These are phyloP conservation scores for Eretmocerus hayati DNA, from an alignment of 2,888 invertebrate species.

Conservation along the genomic window DNA sequence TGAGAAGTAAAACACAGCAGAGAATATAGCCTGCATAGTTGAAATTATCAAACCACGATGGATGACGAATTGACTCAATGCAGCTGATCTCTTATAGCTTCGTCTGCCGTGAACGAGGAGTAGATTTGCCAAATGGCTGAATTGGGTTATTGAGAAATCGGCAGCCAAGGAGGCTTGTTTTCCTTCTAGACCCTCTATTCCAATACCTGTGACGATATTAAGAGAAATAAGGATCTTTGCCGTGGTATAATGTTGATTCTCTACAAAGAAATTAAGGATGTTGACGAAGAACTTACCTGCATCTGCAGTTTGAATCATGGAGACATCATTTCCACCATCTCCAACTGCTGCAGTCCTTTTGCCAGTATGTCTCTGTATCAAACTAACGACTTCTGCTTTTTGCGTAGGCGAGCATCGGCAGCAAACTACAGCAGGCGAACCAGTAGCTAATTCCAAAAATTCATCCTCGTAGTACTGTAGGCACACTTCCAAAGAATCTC, in stretches of 20 bases:
- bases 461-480: constrained; percentile 66
- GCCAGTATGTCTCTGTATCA: constrained; percentile 59
- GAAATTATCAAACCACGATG: constrained; percentile 97
- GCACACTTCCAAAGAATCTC: constrained; percentile 64
- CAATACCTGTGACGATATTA: constrained; percentile 55
- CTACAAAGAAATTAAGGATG: not conserved
- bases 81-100: constrained; percentile 92
- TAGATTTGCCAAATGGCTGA: constrained; percentile 74
- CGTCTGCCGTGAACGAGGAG: constrained; percentile 88
- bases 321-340: constrained; percentile 67
- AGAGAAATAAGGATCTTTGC: not conserved
- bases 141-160: constrained; percentile 93
- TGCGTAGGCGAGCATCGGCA: constrained; percentile 70
- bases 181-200: constrained; percentile 86
- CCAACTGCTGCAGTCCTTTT: constrained; percentile 55
- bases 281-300: constrained; percentile 38
- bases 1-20: constrained; percentile 97
- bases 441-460: constrained; percentile 66
- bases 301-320: constrained; percentile 64
- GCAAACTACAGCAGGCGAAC: constrained; percentile 67
- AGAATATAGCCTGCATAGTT: constrained; percentile 97
- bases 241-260: not conserved
- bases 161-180: constrained; percentile 91
- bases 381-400: constrained; percentile 61
- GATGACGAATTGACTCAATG: constrained; percentile 96